Percentiles rank a stretch among this genome's conserved stretches.
These are phyloP conservation scores for Drosophila saltans DNA, from an alignment of 1,140 invertebrate genomes.

Conservation along the genomic window DNA sequence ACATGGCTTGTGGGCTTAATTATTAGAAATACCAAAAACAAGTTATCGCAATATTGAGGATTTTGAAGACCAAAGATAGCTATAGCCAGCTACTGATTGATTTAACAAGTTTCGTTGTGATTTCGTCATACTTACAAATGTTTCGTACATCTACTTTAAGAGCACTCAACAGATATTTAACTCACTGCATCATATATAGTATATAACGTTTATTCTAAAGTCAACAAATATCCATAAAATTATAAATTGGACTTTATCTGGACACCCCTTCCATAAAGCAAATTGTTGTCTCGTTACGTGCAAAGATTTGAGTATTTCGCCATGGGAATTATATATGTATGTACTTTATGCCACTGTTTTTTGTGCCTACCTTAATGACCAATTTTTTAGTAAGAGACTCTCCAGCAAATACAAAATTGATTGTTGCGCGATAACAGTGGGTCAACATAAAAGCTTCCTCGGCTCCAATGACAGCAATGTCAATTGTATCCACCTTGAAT, in stretches of 20 bases:
- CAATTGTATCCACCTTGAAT: slow-evolving; percentile 47
- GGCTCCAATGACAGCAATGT: slow-evolving; percentile 57
- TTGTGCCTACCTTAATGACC: slow-evolving; percentile 63
- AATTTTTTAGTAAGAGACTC: slow-evolving; percentile 35
- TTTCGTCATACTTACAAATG: background rate
- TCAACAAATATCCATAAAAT: background rate
- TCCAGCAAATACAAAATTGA: slow-evolving; percentile 50
- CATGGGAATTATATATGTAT: background rate
- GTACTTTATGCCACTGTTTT: background rate
- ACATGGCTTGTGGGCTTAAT: no score
- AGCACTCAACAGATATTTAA: no score
- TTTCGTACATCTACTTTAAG: background rate
- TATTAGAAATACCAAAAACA: no score
- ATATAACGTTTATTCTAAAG: background rate
- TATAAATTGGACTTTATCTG: background rate
- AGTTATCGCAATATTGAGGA: no score
- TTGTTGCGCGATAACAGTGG: slow-evolving; percentile 53
- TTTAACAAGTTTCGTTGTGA: background rate
- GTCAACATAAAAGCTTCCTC: slow-evolving; percentile 76
- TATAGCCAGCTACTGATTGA: background rate
- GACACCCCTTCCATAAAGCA: background rate
- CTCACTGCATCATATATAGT: background rate
- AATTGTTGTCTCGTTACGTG: background rate
- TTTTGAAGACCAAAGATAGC: background rate
- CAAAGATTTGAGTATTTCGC: background rate